Evolutionary conservation across 2,113 vertebrate genomes (phyloP), one percentile per base, ranked within the genome.

Genomic region (Aspiorhynchus laticeps): DNA sequence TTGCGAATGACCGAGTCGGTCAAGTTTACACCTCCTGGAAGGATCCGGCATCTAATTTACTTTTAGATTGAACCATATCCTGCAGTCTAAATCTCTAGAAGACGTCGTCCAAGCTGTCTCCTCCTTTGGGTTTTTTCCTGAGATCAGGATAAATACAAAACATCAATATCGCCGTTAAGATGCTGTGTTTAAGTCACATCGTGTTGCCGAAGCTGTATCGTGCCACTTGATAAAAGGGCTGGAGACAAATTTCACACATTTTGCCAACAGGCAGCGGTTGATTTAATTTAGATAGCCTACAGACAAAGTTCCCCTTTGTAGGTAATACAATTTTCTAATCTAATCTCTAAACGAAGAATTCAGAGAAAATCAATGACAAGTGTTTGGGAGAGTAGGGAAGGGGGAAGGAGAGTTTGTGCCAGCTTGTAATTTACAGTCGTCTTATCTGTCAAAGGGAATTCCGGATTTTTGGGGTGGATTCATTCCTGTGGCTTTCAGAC

Each of bases 281-380:
- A 87, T 87, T 87, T 84, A 46, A 87, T 87, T 87, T 84, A 84
- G 82, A 80, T 87, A 73, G 82, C 43, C 82, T 24, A 10, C 61
- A 84, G 61, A 87, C 81, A 87, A 67, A 43, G 33, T 71, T 85
- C 75, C n/a, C 48, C 75, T 80, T 84, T 43, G 36, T 76, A 46
- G n/a, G 76, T 67, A 84, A 79, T 84, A 79, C 82, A 43, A 67
- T 87, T 79, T 80, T 78, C 80, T 87, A 71, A 84, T 87, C 86
- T 87, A 21, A 84, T 84, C 82, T 71, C 41, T 36, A 78, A 56
- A 77, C 15, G 41, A 14, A 61, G 51, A 80, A 77, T 19, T 82
- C 76, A 5, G 74, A 76, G 33, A 4, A 59, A 84, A 77, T 85
- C 82, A 51, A 33, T 46, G 51, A 11, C 19, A 83, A 82, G 41